Evolutionary conservation across 2,888 invertebrate genomes (phyloP).

Genomic region (Lithophane leautieri): DNA sequence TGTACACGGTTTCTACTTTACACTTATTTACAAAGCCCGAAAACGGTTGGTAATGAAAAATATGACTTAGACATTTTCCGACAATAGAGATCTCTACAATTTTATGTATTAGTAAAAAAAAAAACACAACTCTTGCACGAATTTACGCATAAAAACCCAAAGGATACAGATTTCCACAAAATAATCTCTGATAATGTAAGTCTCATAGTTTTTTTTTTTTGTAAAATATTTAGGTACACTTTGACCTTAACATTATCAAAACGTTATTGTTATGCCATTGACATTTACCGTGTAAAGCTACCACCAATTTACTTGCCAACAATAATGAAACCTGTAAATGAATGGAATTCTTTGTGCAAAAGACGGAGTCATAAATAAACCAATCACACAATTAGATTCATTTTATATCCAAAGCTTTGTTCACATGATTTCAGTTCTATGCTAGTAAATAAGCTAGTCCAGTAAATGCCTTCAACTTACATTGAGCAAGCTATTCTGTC

Average conservation of each 20-base stretch:
- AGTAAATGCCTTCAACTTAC: background rate
- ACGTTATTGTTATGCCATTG: constrained; percentile 1
- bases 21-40: background rate
- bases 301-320: constrained; percentile 17
- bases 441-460: background rate
- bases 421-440: background rate
- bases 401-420: constrained; percentile 15
- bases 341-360: constrained; percentile 2
- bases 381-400: constrained; percentile 27
- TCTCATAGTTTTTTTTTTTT: no score
- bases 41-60: background rate
- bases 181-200: no score
- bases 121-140: no score
- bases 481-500: background rate
- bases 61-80: background rate
- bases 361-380: background rate
- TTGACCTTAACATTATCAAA: constrained; percentile 7
- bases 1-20: background rate
- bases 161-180: no score
- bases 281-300: constrained; percentile 11
- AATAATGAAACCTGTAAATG: constrained; percentile 22
- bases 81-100: background rate
- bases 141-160: background rate
- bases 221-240: background rate
- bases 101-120: background rate